Percentiles rank a stretch among this genome's conserved stretches.
Evolutionary conservation across 2,888 invertebrate genomes (phyloP).

Genomic region (Trachelus troglodyta): DNA sequence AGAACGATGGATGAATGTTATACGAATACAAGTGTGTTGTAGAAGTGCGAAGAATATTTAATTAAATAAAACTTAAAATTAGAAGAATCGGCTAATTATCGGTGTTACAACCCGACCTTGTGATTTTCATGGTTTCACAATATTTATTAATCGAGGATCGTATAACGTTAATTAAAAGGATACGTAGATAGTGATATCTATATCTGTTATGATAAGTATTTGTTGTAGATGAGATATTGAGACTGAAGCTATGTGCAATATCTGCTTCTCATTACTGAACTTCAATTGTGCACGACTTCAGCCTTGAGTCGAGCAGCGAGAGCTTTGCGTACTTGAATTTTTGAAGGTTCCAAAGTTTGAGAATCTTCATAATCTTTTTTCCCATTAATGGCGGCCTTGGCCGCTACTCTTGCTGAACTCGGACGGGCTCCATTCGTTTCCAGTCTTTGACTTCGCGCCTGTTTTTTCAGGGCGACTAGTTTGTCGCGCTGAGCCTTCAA

Average conservation of each 20-base stretch:
- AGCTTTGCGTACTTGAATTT: slow-evolving; percentile 83
- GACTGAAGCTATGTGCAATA: neutral
- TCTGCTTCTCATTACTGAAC: neutral
- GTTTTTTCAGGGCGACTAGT: slow-evolving; percentile 87
- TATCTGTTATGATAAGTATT: neutral
- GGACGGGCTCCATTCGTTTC: slow-evolving; percentile 70
- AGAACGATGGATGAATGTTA: slow-evolving; percentile 56
- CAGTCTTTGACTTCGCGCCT: slow-evolving; percentile 85
- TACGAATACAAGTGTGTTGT: slow-evolving; percentile 58
- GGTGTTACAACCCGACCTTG: neutral
- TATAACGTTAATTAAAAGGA: neutral
- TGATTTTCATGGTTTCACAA: neutral
- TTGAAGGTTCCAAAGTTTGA: slow-evolving; percentile 65
- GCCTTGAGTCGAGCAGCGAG: slow-evolving; percentile 86
- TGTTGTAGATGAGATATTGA: neutral
- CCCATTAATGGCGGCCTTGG: slow-evolving; percentile 58
- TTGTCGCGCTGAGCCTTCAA: slow-evolving; percentile 91
- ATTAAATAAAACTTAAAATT: slow-evolving; percentile 62
- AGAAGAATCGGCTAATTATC: slow-evolving; percentile 31
- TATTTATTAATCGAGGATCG: neutral
- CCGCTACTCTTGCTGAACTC: slow-evolving; percentile 55
- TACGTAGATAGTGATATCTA: neutral
- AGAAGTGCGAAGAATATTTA: slow-evolving; percentile 63
- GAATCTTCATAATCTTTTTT: slow-evolving; percentile 44
- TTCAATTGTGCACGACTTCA: slow-evolving; percentile 80